Base-by-base conservation (phyloP, 2,797 vertebrate species). In the Gadopsis marmoratus region DNA sequence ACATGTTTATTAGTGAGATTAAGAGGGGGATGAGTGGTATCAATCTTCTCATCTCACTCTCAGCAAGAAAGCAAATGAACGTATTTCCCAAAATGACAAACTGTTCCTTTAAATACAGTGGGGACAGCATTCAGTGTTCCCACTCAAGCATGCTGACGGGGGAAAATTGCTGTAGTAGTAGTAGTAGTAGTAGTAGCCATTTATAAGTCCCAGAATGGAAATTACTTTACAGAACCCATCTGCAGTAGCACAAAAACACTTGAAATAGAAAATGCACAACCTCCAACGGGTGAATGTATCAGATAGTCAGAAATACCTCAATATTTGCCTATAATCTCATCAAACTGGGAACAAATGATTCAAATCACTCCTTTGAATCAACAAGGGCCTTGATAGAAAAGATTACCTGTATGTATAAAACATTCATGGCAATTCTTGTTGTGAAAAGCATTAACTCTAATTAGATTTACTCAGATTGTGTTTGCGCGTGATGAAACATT, bases 401-500 rank as follows among this genome's bases (percentile, higher is more conserved):
- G 29, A 1, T 68, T 43, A 19, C n/a, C 39, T 54, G 43, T 17
- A 39, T 1, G 6, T 43, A 68, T 76, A 35, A 78, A 83, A 81
- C 35, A 83, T 83, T 73, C 21, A 67, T 81, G 23, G 60, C 51
- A 4, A 11, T 29, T 43, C 59, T 67, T 56, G 41, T 59, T 56
- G 23, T 65, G 54, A 50, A 58, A 59, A 50, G 55, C 67, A 55
- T 70, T 26, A 50, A 13, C 60, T 76, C 21, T 41, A 31, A 67
- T 81, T 41, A 51, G 48, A 74, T 78, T 75, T 14, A 13, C 45
- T 64, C n/a, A 3, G 35, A 55, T 55, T 83, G 47, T 82, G 60
- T 84, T 86, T 80, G 71, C 56, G 26, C 39, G 17, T 43, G 23
- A 83, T 87, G 41, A 79, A 82, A 85, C 35, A 79, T 81, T 69